Evolutionary conservation across 1,140 invertebrate species (phyloP).

Genomic region (Heterodera schachtii): DNA sequence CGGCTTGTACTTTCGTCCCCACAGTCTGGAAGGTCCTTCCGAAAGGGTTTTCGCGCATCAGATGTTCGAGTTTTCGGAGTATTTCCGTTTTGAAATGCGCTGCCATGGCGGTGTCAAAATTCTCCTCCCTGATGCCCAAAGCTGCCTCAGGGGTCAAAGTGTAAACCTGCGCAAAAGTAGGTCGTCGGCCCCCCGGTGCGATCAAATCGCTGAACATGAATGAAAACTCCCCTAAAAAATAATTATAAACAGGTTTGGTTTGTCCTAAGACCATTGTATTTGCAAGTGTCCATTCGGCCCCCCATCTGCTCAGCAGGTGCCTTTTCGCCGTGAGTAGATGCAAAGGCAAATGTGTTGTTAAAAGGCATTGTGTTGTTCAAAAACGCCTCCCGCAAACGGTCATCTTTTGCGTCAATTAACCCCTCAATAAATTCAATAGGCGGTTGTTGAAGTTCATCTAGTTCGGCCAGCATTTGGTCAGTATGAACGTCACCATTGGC

Average conservation of each 20-base stretch:
- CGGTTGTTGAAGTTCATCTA: neutral
- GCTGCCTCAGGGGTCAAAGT: neutral
- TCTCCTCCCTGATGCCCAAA: neutral
- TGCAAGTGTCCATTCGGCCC: neutral
- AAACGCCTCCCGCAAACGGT: neutral
- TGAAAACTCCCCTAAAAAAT: neutral
- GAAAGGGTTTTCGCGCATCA: neutral
- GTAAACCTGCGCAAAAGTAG: neutral
- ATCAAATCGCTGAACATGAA: neutral
- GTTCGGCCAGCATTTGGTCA: neutral
- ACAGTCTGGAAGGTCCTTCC: neutral
- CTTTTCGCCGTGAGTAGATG: neutral
- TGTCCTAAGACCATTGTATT: neutral
- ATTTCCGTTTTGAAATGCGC: neutral
- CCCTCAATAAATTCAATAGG: neutral
- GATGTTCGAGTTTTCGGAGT: neutral
- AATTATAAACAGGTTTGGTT: neutral
- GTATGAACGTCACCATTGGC: neutral
- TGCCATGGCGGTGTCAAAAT: neutral
- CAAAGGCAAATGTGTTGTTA: neutral
- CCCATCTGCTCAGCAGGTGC: neutral
- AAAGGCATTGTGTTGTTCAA: neutral
- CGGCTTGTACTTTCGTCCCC: neutral
- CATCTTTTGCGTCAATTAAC: neutral
- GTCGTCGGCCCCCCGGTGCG: neutral